Conservation (phyloP, 1,140 invertebrate species). For the Wasmannia auropunctata region DNA sequence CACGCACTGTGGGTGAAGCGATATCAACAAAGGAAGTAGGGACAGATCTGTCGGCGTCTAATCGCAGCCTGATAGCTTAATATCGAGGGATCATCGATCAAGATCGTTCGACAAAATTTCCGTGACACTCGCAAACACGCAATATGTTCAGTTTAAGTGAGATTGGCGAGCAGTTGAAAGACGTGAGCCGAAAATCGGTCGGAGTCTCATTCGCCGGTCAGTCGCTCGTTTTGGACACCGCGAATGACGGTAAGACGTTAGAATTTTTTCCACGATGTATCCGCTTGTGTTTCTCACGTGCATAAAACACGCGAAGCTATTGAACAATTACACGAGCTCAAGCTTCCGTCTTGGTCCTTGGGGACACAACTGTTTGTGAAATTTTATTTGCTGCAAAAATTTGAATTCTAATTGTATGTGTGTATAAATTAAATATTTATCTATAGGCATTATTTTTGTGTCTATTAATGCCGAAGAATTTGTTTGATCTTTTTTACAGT, state of each 20-base stretch:
- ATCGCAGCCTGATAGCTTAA: not conserved
- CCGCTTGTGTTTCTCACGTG: not conserved
- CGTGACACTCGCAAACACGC: not conserved
- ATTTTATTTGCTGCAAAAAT: not conserved
- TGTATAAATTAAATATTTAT: conserved; percentile 31
- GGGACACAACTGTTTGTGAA: not conserved
- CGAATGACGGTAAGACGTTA: conserved; percentile 87
- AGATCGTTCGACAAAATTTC: not conserved
- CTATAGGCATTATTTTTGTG: conserved; percentile 28
- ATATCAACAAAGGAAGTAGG: conserved; percentile 11
- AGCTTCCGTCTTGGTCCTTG: not conserved
- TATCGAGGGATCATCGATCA: not conserved
- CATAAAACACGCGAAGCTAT: not conserved
- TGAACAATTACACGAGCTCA: not conserved
- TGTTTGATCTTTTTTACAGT: too few species aligned
- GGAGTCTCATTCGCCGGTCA: conserved; percentile 89
- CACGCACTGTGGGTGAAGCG: not conserved
- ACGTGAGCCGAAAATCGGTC: conserved; percentile 67
- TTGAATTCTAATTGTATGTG: not conserved
- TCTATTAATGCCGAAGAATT: not conserved
- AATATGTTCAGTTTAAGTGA: conserved; percentile 81
- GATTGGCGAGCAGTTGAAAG: conserved; percentile 74
- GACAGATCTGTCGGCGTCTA: not conserved
- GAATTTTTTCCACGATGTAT: conserved; percentile 2
- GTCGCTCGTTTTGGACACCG: conserved; percentile 88